Evolutionary conservation across 2,797 vertebrate species (phyloP).

Genomic region (Chaetodon trifasciatus): DNA sequence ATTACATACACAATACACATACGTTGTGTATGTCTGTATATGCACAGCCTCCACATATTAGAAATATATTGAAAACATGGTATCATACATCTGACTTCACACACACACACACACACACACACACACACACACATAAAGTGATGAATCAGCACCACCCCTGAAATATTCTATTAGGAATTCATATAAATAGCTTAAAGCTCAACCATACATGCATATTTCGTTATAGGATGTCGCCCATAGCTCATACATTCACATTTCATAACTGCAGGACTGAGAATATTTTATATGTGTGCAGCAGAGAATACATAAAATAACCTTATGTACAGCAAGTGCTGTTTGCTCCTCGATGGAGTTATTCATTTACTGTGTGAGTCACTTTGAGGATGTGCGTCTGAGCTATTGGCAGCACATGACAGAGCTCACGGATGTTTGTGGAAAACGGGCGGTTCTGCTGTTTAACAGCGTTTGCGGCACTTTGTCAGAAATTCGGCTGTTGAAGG

Average conservation of each 20-base stretch:
- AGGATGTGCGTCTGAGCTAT: background rate
- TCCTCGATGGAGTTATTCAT: background rate
- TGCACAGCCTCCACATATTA: no score
- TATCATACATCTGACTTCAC: no score
- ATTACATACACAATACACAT: no score
- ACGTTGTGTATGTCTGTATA: no score
- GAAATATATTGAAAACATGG: no score
- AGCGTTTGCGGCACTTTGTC: background rate
- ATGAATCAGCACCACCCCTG: background rate
- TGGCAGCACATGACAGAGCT: slow-evolving; percentile 18
- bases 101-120: no score
- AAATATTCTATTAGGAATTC: background rate
- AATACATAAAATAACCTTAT: background rate
- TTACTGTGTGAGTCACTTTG: background rate
- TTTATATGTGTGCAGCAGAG: background rate
- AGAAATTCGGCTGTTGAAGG: slow-evolving; percentile 3
- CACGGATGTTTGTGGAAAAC: background rate
- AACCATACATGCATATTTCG: slow-evolving; percentile 11
- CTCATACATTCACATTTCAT: background rate
- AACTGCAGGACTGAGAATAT: background rate
- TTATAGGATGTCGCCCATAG: background rate
- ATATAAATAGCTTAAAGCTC: background rate
- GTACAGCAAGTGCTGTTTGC: background rate
- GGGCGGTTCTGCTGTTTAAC: slow-evolving; percentile 10
- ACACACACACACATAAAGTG: no score